Conservation (phyloP, 2,888 invertebrate species). For the Melanostoma scalare region DNA sequence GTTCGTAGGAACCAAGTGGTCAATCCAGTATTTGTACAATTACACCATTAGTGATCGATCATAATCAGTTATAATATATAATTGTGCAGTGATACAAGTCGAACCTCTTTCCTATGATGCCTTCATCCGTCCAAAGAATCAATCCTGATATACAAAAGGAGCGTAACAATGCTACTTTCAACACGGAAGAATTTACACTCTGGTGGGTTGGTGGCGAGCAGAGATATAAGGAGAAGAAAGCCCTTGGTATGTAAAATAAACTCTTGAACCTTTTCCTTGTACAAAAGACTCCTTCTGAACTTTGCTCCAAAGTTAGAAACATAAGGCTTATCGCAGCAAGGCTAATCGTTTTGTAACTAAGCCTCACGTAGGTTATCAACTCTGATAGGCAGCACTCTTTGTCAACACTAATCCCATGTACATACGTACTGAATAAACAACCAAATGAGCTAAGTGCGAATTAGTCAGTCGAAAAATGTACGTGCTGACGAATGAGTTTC, state of each 20-base stretch:
- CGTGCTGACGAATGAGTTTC: background rate
- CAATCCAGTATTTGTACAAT: conserved; percentile 24
- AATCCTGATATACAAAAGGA: conserved; percentile 89
- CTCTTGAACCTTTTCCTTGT: too few species aligned
- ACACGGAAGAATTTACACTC: conserved; percentile 88
- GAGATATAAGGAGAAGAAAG: conserved; percentile 87
- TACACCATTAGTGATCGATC: background rate
- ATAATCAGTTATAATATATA: conserved; percentile 43
- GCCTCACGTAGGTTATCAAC: too few species aligned
- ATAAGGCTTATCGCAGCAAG: too few species aligned
- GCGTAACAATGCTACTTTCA: conserved; percentile 89
- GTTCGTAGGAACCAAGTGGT: conserved; percentile 40
- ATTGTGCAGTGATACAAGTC: conserved; percentile 33
- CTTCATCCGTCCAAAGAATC: conserved; percentile 76
- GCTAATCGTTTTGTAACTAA: too few species aligned
- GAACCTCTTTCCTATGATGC: conserved; percentile 21
- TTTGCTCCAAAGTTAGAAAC: background rate
- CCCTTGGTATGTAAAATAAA: conserved; percentile 80
- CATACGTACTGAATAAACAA: too few species aligned
- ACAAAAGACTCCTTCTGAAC: background rate
- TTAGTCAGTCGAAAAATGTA: background rate
- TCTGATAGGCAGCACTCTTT: too few species aligned
- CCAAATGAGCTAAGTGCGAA: background rate
- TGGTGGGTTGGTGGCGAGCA: conserved; percentile 90
- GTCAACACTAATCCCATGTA: too few species aligned